Conservation (phyloP, 1,140 invertebrate genomes). For the Pachypsylla venusta region DNA sequence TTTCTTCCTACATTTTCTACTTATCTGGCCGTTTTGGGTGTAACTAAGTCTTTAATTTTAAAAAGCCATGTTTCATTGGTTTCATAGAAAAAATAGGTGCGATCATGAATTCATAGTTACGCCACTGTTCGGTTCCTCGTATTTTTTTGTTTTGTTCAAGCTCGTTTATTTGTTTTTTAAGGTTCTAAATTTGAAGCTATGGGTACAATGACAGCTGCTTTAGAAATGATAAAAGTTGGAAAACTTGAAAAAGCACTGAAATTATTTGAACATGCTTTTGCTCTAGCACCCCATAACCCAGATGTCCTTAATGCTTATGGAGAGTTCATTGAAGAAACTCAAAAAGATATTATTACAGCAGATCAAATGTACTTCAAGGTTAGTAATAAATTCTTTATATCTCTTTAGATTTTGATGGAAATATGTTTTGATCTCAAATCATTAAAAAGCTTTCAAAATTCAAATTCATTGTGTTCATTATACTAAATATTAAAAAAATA, state of each 20-base stretch:
- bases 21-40: background rate
- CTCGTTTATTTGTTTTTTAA: slow-evolving; percentile 19
- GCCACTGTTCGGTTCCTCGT: too few relatives aligned
- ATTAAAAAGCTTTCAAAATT: too few relatives aligned
- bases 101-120: too few relatives aligned
- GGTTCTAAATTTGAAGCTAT: slow-evolving; percentile 53
- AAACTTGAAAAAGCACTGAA: slow-evolving; percentile 76
- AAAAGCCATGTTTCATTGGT: background rate
- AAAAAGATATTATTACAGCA: slow-evolving; percentile 73
- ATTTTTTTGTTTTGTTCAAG: background rate
- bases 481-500: too few relatives aligned
- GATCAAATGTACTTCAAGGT: slow-evolving; percentile 64
- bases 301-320: slow-evolving; percentile 86
- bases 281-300: slow-evolving; percentile 76
- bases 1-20: background rate
- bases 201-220: slow-evolving; percentile 61
- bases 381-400: too few relatives aligned
- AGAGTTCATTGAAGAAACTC: slow-evolving; percentile 76
- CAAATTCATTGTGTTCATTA: too few relatives aligned
- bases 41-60: background rate
- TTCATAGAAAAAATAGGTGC: too few relatives aligned
- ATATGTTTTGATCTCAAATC: too few relatives aligned
- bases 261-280: slow-evolving; percentile 77
- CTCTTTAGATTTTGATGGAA: too few relatives aligned
- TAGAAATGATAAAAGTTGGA: slow-evolving; percentile 64